Evolutionary conservation across 2,797 vertebrate genomes (phyloP), one percentile per base, ranked within the genome.

Genomic region (Coendou prehensilis): DNA sequence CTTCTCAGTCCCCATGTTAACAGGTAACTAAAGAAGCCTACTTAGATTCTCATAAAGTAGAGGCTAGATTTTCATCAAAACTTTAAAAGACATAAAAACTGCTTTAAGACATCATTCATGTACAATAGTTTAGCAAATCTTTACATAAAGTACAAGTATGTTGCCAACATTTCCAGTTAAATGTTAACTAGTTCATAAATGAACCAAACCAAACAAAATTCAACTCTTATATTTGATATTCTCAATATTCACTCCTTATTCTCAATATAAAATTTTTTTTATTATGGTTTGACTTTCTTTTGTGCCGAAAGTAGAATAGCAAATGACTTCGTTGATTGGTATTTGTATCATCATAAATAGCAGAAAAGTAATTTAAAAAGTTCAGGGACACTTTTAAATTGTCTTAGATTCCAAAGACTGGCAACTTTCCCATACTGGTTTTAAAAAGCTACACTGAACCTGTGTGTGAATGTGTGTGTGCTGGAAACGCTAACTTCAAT

Each of bases 341-440:
- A 85, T 89, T 85, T 85, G 69, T 71, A 26, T 80, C 63, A 79
- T 41, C 54, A 54, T 10, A 30, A 86, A 61, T 41, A 91, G 28
- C n/a, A 91, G 15, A 17, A 85, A 79, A 94, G 52, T 54, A 87
- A 87, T 54, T 54, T 69, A 78, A 71, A 90, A 61, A 54, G 45
- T 71, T 1, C 3, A 37, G 59, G 10, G n/a, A 88, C 7, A 47
- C 26, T 64, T 89, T 82, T 17, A 82, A 75, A 47, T 83, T 94
- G 71, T 84, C 30, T 47, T 28, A 89, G 22, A 64, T 94, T 57
- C 52, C 23, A 57, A 83, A 15, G 30, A 61, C 59, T 61, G 59
- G 6, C 6, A 67, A n/a, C 33, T 17, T 33, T 67, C 33, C 64
- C 14, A 6, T 67, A n/a, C n/a, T 15, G 15, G 14, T 67, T 67